A percentile compares a stretch with the other conserved stretches of the same genome.
Conservation (phyloP, 2,888 invertebrate genomes). For the Eupithecia centaureata region DNA sequence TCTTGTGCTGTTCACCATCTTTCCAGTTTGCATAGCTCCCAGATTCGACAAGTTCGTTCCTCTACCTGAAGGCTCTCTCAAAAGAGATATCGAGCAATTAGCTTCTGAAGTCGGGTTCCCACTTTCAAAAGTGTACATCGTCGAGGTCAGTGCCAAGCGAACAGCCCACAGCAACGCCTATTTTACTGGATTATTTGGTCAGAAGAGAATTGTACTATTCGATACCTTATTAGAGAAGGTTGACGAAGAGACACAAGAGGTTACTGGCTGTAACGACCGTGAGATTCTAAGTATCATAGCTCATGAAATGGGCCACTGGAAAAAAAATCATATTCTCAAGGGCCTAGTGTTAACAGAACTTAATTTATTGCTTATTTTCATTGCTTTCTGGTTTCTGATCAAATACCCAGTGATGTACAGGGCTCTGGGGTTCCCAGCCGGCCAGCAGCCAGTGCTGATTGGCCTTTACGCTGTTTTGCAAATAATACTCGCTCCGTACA, state of each 20-base stretch:
- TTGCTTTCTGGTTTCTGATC: conserved; percentile 86
- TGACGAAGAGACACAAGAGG: conserved; percentile 72
- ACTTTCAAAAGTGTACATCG: conserved; percentile 96
- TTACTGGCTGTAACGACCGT: conserved; percentile 91
- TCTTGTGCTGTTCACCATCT: conserved; percentile 92
- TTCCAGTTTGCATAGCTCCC: conserved; percentile 98
- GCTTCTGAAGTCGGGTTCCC: conserved; percentile 95
- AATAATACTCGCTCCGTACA: conserved; percentile 96
- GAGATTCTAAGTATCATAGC: conserved; percentile 98
- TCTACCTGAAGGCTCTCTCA: conserved; percentile 94
- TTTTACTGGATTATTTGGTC: conserved; percentile 98
- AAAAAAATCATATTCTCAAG: conserved; percentile 93
- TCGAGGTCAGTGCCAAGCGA: conserved; percentile 98
- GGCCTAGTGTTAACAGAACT: conserved; percentile 93
- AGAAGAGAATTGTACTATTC: conserved; percentile 98
- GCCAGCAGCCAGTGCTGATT: conserved; percentile 93
- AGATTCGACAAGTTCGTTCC: conserved; percentile 99
- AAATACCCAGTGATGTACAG: conserved; percentile 90
- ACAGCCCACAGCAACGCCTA: conserved; percentile 99
- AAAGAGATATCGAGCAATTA: conserved; percentile 92
- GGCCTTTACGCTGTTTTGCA: conserved; percentile 95
- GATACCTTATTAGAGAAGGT: conserved; percentile 93
- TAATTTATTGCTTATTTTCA: conserved; percentile 86
- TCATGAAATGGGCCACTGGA: conserved; percentile 99
- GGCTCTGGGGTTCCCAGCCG: conserved; percentile 93